Evolutionary conservation across 2,888 invertebrate species (phyloP).

Genomic region (Aphidius colemani): DNA sequence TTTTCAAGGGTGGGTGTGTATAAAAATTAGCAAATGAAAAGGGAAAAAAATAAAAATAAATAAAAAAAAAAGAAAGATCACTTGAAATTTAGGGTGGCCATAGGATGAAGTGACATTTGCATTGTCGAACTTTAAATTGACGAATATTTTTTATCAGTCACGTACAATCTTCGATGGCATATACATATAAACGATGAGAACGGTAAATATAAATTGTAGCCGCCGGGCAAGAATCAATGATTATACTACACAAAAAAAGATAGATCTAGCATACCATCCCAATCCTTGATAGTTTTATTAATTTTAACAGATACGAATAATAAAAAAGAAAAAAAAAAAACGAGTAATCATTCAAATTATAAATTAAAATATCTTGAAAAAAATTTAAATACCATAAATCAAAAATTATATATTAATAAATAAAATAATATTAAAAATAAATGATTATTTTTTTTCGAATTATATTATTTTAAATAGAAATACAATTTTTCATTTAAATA

Average conservation of each 20-base stretch:
- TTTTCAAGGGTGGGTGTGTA: conserved; percentile 20
- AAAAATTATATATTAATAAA: not conserved
- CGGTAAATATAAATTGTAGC: conserved; percentile 12
- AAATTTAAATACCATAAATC: not conserved
- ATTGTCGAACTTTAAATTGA: conserved; percentile 11
- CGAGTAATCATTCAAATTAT: not conserved
- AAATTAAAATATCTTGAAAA: too few species aligned
- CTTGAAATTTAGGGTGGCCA: not conserved
- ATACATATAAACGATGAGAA: not conserved
- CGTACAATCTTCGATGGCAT: conserved; percentile 19
- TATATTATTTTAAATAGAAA: too few species aligned
- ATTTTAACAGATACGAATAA: too few species aligned
- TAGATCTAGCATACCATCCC: too few species aligned
- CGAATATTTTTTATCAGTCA: conserved; percentile 24
- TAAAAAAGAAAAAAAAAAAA: too few species aligned
- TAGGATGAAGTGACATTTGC: conserved; percentile 18
- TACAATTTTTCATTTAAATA: too few species aligned
- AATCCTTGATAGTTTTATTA: too few species aligned
- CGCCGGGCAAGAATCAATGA: not conserved
- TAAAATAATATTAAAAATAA: not conserved
- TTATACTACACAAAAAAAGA: too few species aligned
- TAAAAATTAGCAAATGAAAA: not conserved
- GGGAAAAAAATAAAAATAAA: not conserved
- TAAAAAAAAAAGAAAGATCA: conserved; percentile 11
- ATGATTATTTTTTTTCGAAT: too few species aligned